Percentiles rank a stretch among this genome's conserved stretches.
Evolutionary conservation across 2,888 invertebrate species (phyloP).

Genomic region (Agonopterix arenella): DNA sequence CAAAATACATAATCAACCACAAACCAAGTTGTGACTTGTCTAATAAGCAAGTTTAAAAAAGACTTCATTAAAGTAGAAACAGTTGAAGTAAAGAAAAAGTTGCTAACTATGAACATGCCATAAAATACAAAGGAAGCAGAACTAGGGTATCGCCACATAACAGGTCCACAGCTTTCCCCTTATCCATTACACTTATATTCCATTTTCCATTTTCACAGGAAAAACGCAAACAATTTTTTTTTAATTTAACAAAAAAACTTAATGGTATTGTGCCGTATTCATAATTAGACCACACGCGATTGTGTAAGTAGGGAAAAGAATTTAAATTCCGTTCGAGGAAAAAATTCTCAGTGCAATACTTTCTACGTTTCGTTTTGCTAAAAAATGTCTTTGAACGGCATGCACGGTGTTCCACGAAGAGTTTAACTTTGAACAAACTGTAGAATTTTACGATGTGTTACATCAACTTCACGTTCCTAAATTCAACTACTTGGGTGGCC

Average conservation of each 20-base stretch:
- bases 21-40: not conserved
- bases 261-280: conserved; percentile 43
- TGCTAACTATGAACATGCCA: conserved; percentile 21
- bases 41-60: not conserved
- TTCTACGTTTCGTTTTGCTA: conserved; percentile 58
- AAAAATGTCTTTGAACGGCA: conserved; percentile 65
- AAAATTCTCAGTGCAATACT: conserved; percentile 60
- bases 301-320: conserved; percentile 58
- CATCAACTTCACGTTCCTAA: conserved; percentile 56
- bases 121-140: conserved; percentile 47
- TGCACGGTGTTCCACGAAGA: conserved; percentile 61
- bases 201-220: conserved; percentile 30
- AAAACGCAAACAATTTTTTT: conserved; percentile 37
- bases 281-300: conserved; percentile 75
- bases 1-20: not conserved
- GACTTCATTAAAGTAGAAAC: conserved; percentile 7
- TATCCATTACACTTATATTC: conserved; percentile 45
- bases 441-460: conserved; percentile 65
- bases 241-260: conserved; percentile 25
- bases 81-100: conserved; percentile 30
- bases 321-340: conserved; percentile 68
- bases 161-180: conserved; percentile 45
- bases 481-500: conserved; percentile 69
- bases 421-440: conserved; percentile 47
- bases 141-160: conserved; percentile 48